Evolutionary conservation across 1,140 invertebrate genomes (phyloP).

Genomic region (Epicauta chinensis): DNA sequence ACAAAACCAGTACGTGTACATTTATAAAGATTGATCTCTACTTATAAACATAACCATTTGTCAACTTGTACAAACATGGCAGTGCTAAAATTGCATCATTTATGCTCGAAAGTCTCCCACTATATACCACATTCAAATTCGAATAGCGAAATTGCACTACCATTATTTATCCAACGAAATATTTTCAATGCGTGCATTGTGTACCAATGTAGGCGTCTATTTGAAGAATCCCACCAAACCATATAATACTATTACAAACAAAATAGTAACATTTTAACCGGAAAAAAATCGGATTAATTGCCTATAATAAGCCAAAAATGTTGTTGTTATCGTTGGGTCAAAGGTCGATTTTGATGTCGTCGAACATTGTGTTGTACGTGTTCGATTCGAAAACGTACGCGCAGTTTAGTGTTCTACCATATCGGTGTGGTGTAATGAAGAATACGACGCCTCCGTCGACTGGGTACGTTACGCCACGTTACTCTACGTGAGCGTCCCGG

Average conservation of each 20-base stretch:
- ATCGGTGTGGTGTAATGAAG: conserved; percentile 12
- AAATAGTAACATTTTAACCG: too few relatives aligned
- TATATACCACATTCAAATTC: conserved; percentile 3
- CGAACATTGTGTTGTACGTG: conserved; percentile 1
- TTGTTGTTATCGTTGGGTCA: background rate
- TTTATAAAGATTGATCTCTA: conserved; percentile 18
- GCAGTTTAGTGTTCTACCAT: background rate
- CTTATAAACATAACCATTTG: conserved; percentile 17
- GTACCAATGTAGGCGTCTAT: conserved; percentile 4
- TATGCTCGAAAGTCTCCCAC: conserved; percentile 7
- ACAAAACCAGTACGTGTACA: conserved; percentile 2
- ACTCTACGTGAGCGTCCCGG: conserved; percentile 26
- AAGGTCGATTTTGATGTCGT: conserved; percentile 3
- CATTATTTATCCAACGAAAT: conserved; percentile 10
- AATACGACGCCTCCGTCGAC: conserved; percentile 11
- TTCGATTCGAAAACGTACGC: conserved; percentile 10
- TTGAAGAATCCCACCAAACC: background rate
- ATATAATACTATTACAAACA: too few relatives aligned
- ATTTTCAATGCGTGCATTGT: conserved; percentile 7
- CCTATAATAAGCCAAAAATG: conserved; percentile 1
- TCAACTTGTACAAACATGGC: conserved; percentile 10
- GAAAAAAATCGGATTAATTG: conserved; percentile 5
- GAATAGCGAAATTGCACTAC: conserved; percentile 2
- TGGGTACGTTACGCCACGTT: conserved; percentile 4
- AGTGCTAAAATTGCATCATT: conserved; percentile 13